These are phyloP conservation scores for Notolepis coatsorum DNA, from an alignment of 2,797 vertebrate species.

Conservation along the genomic window DNA sequence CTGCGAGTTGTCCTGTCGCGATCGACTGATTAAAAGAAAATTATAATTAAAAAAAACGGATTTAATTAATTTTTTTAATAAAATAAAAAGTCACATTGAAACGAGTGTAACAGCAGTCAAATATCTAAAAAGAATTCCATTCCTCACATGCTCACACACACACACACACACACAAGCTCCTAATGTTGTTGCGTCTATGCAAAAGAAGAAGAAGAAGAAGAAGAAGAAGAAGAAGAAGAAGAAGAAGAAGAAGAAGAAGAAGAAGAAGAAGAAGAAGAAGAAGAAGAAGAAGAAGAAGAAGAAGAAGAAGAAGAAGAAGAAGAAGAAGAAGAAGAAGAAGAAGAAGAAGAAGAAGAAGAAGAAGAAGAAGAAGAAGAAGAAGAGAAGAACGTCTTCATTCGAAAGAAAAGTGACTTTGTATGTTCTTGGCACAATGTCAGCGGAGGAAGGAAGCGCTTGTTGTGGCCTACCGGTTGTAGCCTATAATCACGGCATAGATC, in stretches of 20 bases:
- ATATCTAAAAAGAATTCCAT: conserved; percentile 19
- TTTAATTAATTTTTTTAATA: neutral
- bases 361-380: conserved; percentile 35
- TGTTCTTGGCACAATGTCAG: conserved; percentile 70
- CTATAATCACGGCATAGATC: neutral
- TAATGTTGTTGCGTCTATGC: conserved; percentile 20
- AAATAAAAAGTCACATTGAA: too few species aligned
- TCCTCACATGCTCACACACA: conserved; percentile 12
- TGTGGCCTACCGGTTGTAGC: conserved; percentile 33
- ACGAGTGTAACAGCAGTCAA: conserved; percentile 22
- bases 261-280: conserved; percentile 36
- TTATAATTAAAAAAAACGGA: too few species aligned
- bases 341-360: conserved; percentile 36
- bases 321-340: conserved; percentile 36
- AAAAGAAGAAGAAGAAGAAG: conserved; percentile 36
- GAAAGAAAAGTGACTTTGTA: conserved; percentile 56
- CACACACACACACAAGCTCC: conserved; percentile 12
- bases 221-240: conserved; percentile 37
- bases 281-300: conserved; percentile 35
- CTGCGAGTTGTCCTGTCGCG: too few species aligned
- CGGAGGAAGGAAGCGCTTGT: conserved; percentile 79
- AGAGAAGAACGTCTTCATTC: conserved; percentile 46
- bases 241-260: conserved; percentile 34
- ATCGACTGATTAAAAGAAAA: too few species aligned
- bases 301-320: conserved; percentile 37